Evolutionary conservation across 1,140 invertebrate species (phyloP), one percentile per base, ranked within the genome.

Genomic region (Grapholita molesta): DNA sequence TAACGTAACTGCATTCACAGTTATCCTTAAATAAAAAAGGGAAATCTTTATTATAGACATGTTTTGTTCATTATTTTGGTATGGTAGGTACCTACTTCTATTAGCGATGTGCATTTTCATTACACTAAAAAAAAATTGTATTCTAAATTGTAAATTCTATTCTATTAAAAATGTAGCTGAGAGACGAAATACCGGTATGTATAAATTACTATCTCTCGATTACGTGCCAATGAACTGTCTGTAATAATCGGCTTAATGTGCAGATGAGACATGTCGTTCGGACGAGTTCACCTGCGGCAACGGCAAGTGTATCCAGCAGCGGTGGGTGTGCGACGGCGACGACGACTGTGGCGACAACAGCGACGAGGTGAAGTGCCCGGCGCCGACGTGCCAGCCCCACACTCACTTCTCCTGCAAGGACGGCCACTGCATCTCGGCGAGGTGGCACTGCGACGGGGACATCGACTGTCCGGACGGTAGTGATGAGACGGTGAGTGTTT

Each of bases 231-330:
- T n/a, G n/a, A 30, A 30, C 28, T 7, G 2, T 48, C 21, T 21
- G 8, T 48, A 48, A 48, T 6, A 15, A 48, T 8, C 18, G 15
- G 15, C 21, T 48, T 30, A 28, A 61, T 8, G 9, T 85, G 64
- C 83, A 97, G 96, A 97, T 93, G 95, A 96, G 79, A 97, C 96
- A 0, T 98, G 97, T 85, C 94, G 97, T 67, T 94, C 96, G 18
- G 96, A 98, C 82, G 96, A 98, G 85, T 98, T 97, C 83, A 97
- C 96, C 1, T 98, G 97, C 89, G 94, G 93, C 42, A 97, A 97
- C 79, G 97, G 97, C 9, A 95, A 96, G 70, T 98, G 97, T 84
- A 97, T 98, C 71, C 96, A 97, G 78, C 94, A 95, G 72, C 92
- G 94, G 5, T 99, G 97, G 97, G 94, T 96, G 6, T 99, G 98